phyloP scores from a whole-genome alignment of 1,140 invertebrate genomes.

The Magallana ariakensis region DNA sequence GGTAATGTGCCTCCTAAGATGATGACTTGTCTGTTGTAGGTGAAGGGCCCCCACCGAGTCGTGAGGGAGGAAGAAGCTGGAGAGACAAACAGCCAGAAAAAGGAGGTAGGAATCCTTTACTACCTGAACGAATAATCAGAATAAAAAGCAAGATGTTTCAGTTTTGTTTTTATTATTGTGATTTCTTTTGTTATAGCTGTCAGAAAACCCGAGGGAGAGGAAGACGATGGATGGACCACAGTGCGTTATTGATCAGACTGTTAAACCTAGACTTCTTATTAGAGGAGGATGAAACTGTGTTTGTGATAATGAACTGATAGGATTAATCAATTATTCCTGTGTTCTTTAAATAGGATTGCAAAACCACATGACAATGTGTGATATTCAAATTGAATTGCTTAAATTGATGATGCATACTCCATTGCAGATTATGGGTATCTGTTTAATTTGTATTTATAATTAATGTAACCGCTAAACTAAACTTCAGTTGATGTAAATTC shows the following conservation, averaged over 20 bases:
- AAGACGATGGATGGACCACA: constrained; percentile 55
- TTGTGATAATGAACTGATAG: no score
- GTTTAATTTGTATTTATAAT: no score
- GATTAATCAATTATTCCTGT: no score
- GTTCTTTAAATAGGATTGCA: no score
- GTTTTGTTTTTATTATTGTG: background rate
- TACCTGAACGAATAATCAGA: background rate
- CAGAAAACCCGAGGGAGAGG: constrained; percentile 33
- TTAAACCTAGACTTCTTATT: background rate
- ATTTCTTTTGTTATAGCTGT: background rate
- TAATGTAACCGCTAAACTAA: no score
- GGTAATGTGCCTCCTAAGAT: no score
- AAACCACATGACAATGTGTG: no score
- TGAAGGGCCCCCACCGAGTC: constrained; percentile 27
- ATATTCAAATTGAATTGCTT: no score
- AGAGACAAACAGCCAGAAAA: constrained; percentile 27
- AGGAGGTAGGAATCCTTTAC: background rate
- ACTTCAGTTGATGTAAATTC: no score
- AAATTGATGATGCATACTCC: no score
- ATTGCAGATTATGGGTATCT: no score
- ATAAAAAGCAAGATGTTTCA: background rate
- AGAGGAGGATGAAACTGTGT: background rate
- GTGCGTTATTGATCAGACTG: constrained; percentile 32
- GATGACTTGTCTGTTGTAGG: constrained; percentile 19
- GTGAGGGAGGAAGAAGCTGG: constrained; percentile 40